Base-by-base conservation (phyloP, 2,888 invertebrate genomes). In the Spilosoma lubricipeda region DNA sequence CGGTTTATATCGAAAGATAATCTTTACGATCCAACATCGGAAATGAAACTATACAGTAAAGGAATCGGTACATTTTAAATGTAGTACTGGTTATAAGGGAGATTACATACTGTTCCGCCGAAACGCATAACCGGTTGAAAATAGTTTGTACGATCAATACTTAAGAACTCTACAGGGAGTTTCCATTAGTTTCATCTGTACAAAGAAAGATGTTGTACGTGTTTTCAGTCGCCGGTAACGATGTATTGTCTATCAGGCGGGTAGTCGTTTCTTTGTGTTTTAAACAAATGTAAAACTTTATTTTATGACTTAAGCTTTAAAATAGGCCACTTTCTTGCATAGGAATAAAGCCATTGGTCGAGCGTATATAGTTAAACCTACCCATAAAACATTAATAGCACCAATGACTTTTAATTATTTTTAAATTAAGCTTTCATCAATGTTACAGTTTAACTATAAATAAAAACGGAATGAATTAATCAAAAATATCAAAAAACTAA, bases 1-100 rank as follows among this genome's bases (percentile, higher is more conserved):
- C 85, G 80, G 82, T 83, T 82, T 79, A 82, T 82, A 81, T 76
- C 81, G 73, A 66, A 71, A 84, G 83, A 83, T 83, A 77, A 83
- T 83, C 83, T 83, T 83, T 83, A 83, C 77, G 81, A 77, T 74
- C 69, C 75, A 65, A 77, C 83, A 82, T 82, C 83, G 85, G 83
- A 83, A 83, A 72, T 74, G 74, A 67, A 74, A 67, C 48, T 48
- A 23, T 66, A 30, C 52, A 59, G 67, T 42, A 73, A 73, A 63
- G 70, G 70, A 71, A 74, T 74, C 52, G 71, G 39, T 74, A 67
- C 71, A 74, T 74, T 74, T 74, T 63, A 67, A 74, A 70, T 56
- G 67, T 67, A 42, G 66, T 68, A 33, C 42, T 27, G 42, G 59
- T 45, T 42, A 56, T 75, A 59, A 73, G 30, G 48, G 48, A 48